Conservation (phyloP, 2,888 invertebrate species). For the Nebria salina region DNA sequence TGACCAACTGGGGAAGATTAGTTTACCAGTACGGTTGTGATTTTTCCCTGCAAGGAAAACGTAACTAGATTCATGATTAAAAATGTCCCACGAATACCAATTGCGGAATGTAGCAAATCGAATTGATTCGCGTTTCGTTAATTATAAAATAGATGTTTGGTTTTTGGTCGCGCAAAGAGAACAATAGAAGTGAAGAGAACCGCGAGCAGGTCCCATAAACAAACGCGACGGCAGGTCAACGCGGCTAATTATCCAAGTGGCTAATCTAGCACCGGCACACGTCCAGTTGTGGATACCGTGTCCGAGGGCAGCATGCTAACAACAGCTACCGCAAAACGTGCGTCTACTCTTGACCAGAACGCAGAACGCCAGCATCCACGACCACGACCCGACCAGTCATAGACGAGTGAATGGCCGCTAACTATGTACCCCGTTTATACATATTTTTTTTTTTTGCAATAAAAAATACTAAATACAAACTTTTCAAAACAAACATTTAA, state of each 20-base stretch:
- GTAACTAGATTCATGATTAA: constrained; percentile 18
- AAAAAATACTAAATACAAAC: constrained; percentile 50
- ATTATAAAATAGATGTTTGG: background rate
- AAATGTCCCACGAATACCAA: background rate
- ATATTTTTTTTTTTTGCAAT: constrained; percentile 37
- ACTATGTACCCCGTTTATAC: constrained; percentile 46
- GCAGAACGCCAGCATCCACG: constrained; percentile 45
- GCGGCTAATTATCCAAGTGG: constrained; percentile 48
- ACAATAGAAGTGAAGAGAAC: constrained; percentile 36
- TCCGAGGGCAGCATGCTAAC: constrained; percentile 50
- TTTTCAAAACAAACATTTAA: constrained; percentile 44
- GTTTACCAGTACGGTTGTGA: constrained; percentile 28
- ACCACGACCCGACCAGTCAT: constrained; percentile 46
- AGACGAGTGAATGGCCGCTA: constrained; percentile 55
- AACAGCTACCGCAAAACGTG: constrained; percentile 52
- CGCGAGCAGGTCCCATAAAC: constrained; percentile 48
- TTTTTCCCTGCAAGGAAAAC: constrained; percentile 35
- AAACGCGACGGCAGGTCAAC: constrained; percentile 51
- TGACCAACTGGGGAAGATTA: constrained; percentile 51
- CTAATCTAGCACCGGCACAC: constrained; percentile 56
- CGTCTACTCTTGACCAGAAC: constrained; percentile 52
- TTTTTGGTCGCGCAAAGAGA: constrained; percentile 6
- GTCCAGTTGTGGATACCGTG: constrained; percentile 46
- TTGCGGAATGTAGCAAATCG: background rate
- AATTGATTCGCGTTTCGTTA: background rate